Percentiles rank a stretch among this genome's conserved stretches.
phyloP scores from a whole-genome alignment of 2,113 vertebrate species.

The Phrynosoma blainvillii region DNA sequence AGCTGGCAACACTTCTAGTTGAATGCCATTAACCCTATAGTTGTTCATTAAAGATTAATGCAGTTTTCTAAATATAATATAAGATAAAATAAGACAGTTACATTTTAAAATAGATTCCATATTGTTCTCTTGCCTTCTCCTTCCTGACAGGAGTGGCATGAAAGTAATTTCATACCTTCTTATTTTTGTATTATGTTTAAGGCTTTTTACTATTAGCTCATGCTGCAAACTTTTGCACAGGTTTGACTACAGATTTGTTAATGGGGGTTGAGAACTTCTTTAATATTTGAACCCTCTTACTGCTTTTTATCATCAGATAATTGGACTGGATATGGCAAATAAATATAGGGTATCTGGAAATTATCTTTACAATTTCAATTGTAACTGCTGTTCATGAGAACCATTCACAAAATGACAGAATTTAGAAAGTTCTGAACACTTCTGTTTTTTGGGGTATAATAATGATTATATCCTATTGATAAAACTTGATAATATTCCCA shows the following conservation, averaged over 20 bases:
- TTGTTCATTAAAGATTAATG: conserved; percentile 66
- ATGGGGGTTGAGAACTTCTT: neutral
- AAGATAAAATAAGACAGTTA: neutral
- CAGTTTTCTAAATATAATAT: conserved; percentile 52
- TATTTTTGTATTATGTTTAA: neutral
- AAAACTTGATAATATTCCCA: too few relatives aligned
- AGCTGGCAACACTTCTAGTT: neutral
- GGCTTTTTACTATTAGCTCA: neutral
- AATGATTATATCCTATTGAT: too few relatives aligned
- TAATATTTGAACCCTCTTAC: neutral
- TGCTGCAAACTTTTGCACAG: neutral
- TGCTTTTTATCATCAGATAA: neutral
- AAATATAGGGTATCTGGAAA: too few relatives aligned
- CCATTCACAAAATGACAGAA: too few relatives aligned
- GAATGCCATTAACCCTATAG: conserved; percentile 57
- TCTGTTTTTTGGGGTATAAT: too few relatives aligned
- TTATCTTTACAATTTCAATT: too few relatives aligned
- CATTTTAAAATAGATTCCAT: neutral
- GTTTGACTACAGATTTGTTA: neutral
- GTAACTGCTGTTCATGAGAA: too few relatives aligned
- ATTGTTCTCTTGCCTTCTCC: neutral
- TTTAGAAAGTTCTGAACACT: too few relatives aligned
- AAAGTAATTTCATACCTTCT: neutral
- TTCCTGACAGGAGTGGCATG: neutral
- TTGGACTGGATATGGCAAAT: neutral